A percentile compares a stretch with the other conserved stretches of the same genome.
Evolutionary conservation across 2,888 invertebrate species (phyloP).

Genomic region (Drosophila gaucha): DNA sequence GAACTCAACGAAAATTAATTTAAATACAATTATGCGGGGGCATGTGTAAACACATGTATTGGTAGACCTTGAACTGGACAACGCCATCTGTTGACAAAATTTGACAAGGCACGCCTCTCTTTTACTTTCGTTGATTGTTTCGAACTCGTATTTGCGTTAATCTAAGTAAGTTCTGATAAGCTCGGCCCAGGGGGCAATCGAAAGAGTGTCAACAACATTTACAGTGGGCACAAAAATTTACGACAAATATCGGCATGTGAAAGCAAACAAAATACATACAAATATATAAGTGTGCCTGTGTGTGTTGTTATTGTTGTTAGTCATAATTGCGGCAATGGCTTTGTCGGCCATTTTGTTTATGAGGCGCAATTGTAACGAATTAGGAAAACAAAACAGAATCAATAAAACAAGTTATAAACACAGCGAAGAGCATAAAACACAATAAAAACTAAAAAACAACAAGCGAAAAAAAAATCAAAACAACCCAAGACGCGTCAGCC

Average conservation of each 20-base stretch:
- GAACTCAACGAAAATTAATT: slow-evolving; percentile 28
- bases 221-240: neutral
- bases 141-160: slow-evolving; percentile 25
- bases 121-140: slow-evolving; percentile 31
- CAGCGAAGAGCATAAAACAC: slow-evolving; percentile 23
- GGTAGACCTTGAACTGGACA: slow-evolving; percentile 35
- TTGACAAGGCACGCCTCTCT: slow-evolving; percentile 40
- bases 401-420: slow-evolving; percentile 55
- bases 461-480: slow-evolving; percentile 19
- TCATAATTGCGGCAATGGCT: slow-evolving; percentile 40
- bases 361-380: slow-evolving; percentile 66
- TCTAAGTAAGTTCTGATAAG: slow-evolving; percentile 21
- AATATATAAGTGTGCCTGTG: neutral
- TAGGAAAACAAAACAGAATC: slow-evolving; percentile 64
- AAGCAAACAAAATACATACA: slow-evolving; percentile 13
- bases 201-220: slow-evolving; percentile 21
- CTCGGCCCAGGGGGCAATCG: slow-evolving; percentile 6
- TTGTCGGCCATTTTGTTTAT: slow-evolving; percentile 56
- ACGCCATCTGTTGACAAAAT: slow-evolving; percentile 34
- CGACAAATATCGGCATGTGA: slow-evolving; percentile 10
- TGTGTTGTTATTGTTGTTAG: slow-evolving; percentile 9
- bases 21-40: slow-evolving; percentile 12
- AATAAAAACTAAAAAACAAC: slow-evolving; percentile 18
- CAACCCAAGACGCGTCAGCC: slow-evolving; percentile 24
- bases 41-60: slow-evolving; percentile 8